Conservation (phyloP, 2,113 vertebrate genomes). For the Actinemys pallida region DNA sequence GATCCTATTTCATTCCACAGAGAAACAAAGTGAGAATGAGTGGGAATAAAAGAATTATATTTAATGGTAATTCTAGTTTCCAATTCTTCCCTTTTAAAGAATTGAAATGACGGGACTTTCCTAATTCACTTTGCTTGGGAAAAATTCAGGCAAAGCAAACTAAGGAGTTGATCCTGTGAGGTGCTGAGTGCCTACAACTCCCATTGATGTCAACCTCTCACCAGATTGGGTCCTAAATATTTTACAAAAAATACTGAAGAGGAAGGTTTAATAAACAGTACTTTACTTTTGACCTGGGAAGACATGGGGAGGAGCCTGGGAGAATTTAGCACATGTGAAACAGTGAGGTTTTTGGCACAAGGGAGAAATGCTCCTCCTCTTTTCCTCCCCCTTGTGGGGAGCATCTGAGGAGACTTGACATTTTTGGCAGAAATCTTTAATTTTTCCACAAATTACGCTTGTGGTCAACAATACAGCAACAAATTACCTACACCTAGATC, state of each 20-base stretch:
- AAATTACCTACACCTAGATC: background rate
- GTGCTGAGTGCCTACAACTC: background rate
- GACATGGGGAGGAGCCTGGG: background rate
- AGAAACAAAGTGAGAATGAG: background rate
- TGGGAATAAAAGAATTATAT: background rate
- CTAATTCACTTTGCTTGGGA: conserved; percentile 17
- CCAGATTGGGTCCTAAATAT: background rate
- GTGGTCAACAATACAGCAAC: background rate
- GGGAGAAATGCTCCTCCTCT: background rate
- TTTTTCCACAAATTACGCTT: background rate
- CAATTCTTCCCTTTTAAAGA: conserved; percentile 27
- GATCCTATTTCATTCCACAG: background rate
- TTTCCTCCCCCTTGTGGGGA: background rate
- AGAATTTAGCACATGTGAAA: background rate
- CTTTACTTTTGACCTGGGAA: background rate
- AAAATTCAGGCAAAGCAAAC: conserved; percentile 14
- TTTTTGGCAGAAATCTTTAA: background rate
- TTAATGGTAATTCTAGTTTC: conserved; percentile 44
- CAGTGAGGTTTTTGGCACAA: background rate
- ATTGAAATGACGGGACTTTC: conserved; percentile 45
- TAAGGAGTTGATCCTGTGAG: background rate
- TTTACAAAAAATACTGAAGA: background rate
- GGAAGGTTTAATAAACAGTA: background rate
- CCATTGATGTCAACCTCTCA: background rate
- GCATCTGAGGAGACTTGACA: background rate